These are phyloP conservation scores for Phasia obesa DNA, from an alignment of 2,888 invertebrate genomes.

Conservation along the genomic window DNA sequence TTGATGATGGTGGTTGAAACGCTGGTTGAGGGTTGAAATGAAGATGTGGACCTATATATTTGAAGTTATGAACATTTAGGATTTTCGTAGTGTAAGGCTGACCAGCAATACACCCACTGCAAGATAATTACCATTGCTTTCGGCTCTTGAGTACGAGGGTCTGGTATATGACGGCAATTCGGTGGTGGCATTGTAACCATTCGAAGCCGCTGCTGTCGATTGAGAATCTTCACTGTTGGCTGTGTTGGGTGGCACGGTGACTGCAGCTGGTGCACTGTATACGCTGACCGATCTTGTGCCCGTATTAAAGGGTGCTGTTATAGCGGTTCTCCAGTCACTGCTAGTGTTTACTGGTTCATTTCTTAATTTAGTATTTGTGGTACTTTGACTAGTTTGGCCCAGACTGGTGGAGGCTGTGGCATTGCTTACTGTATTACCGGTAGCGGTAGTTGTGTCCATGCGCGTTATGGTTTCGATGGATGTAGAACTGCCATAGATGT, in stretches of 20 bases:
- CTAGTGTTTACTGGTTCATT: slow-evolving; percentile 56
- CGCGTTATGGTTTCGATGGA: slow-evolving; percentile 80
- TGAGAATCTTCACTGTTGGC: slow-evolving; percentile 75
- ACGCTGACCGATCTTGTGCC: slow-evolving; percentile 79
- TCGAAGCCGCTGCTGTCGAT: slow-evolving; percentile 76
- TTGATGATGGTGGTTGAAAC: slow-evolving; percentile 43
- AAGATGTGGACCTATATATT: slow-evolving; percentile 69
- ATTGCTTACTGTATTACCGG: slow-evolving; percentile 71
- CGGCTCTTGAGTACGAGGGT: slow-evolving; percentile 80
- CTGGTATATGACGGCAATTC: slow-evolving; percentile 80
- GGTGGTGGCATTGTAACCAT: slow-evolving; percentile 77
- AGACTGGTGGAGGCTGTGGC: slow-evolving; percentile 67
- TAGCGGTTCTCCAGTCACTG: slow-evolving; percentile 75
- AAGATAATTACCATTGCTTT: slow-evolving; percentile 82
- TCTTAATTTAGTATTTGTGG: slow-evolving; percentile 73
- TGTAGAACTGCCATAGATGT: slow-evolving; percentile 77
- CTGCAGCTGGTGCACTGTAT: slow-evolving; percentile 80
- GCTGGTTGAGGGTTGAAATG: slow-evolving; percentile 70
- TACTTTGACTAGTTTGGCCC: slow-evolving; percentile 72
- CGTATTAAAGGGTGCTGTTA: slow-evolving; percentile 65
- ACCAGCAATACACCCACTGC: slow-evolving; percentile 80
- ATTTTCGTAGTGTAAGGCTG: slow-evolving; percentile 78
- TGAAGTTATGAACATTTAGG: slow-evolving; percentile 68
- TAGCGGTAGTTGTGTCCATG: slow-evolving; percentile 79
- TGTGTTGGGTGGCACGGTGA: slow-evolving; percentile 77